Percentiles rank a stretch among this genome's conserved stretches.
These are phyloP conservation scores for Brachypteracias leptosomus DNA, from an alignment of 2,113 vertebrate species.

Conservation along the genomic window DNA sequence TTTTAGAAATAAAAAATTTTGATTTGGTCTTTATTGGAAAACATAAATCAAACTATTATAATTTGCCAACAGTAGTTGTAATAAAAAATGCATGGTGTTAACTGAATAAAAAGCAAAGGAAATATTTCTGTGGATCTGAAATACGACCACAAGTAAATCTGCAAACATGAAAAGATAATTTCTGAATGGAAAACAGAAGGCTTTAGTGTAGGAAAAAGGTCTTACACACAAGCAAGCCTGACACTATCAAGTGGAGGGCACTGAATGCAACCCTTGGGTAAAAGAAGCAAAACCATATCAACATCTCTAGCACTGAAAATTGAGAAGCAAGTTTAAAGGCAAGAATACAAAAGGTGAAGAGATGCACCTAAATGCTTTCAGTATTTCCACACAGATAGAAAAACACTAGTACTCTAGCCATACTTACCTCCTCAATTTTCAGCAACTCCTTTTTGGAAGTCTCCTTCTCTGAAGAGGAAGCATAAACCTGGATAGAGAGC, in stretches of 20 bases:
- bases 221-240: neutral
- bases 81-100: neutral
- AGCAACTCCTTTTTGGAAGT: slow-evolving; percentile 68
- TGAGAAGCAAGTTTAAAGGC: neutral
- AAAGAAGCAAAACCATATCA: neutral
- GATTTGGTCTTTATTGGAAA: neutral
- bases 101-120: neutral
- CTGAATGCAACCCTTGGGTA: neutral
- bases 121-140: neutral
- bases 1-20: neutral
- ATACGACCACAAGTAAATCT: neutral
- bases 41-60: neutral
- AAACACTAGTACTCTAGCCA: neutral
- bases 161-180: neutral
- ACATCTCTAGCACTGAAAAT: neutral
- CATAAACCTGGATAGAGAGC: slow-evolving; percentile 77
- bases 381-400: neutral
- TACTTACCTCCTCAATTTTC: slow-evolving; percentile 83
- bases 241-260: neutral
- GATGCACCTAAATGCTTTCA: neutral
- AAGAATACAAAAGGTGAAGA: neutral
- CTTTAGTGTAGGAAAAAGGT: neutral
- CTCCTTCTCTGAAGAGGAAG: slow-evolving; percentile 76
- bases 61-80: neutral
- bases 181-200: neutral